A percentile compares a stretch with the other conserved stretches of the same genome.
Conservation (phyloP, 2,113 vertebrate species). For the Eptatretus burgeri region DNA sequence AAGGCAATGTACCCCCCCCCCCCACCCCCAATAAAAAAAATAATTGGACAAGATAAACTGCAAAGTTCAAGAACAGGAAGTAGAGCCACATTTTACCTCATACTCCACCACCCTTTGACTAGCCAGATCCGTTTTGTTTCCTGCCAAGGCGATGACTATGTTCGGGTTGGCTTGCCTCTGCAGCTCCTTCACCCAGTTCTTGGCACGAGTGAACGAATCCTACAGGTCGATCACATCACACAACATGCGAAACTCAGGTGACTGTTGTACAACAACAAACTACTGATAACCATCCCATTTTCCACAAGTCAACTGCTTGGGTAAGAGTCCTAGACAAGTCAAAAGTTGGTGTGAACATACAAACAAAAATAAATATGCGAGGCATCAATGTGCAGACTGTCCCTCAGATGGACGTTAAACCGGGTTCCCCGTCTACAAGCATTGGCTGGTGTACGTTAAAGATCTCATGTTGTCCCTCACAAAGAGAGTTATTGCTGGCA, state of each 20-base stretch:
- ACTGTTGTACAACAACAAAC: neutral
- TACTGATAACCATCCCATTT: neutral
- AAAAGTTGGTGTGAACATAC: too few species aligned
- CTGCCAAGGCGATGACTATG: conserved; percentile 95
- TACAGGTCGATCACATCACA: conserved; percentile 19
- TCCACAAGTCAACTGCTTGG: too few species aligned
- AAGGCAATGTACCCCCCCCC: neutral
- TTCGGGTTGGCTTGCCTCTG: conserved; percentile 98
- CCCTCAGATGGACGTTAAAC: too few species aligned
- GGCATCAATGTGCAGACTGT: too few species aligned
- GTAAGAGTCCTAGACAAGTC: too few species aligned
- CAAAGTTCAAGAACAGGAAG: neutral
- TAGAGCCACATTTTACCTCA: conserved; percentile 33
- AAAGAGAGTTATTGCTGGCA: too few species aligned
- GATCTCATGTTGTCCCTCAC: too few species aligned
- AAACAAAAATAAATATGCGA: too few species aligned
- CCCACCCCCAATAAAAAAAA: neutral
- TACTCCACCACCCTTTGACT: conserved; percentile 90
- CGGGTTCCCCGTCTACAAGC: too few species aligned
- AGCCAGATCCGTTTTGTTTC: conserved; percentile 88
- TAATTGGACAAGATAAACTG: neutral
- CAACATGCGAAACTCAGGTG: neutral
- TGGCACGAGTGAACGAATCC: conserved; percentile 93
- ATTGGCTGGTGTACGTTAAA: too few species aligned
- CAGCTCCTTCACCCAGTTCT: conserved; percentile 98